These are phyloP conservation scores for Zeugodacus cucurbitae DNA, from an alignment of 1,140 invertebrate species.

Conservation along the genomic window DNA sequence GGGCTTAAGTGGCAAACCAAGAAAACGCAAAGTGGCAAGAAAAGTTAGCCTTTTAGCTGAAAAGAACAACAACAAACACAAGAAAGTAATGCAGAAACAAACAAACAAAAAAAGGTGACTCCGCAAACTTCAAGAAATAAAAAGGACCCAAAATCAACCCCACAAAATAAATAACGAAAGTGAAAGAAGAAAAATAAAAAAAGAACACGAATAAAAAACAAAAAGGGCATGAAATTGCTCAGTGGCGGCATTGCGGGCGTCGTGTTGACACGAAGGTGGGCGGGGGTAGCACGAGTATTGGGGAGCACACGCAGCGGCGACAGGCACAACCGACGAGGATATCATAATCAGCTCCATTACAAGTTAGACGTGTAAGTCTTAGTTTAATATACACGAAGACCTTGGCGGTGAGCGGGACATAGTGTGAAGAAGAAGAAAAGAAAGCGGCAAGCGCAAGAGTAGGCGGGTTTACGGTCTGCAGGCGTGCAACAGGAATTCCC, in stretches of 20 bases:
- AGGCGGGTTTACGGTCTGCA: background rate
- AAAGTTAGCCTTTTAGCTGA: background rate
- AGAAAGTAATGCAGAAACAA: background rate
- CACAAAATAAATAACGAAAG: background rate
- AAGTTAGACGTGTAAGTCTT: background rate
- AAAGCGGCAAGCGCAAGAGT: background rate
- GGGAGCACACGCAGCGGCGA: background rate
- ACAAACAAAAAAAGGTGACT: background rate
- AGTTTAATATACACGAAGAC: background rate
- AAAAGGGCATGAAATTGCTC: background rate
- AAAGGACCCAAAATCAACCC: background rate
- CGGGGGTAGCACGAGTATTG: background rate
- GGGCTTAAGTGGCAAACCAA: background rate
- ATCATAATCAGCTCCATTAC: slow-evolving; percentile 42
- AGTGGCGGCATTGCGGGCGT: background rate
- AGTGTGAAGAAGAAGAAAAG: background rate
- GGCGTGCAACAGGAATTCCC: slow-evolving; percentile 22
- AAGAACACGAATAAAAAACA: background rate
- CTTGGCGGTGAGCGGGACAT: too few relatives aligned
- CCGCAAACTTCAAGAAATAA: background rate
- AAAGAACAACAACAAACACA: background rate
- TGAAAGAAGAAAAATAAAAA: background rate
- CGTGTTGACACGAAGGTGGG: background rate
- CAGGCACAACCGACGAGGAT: background rate
- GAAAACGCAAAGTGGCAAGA: background rate